These are phyloP conservation scores for Chascanopsetta lugubris DNA, from an alignment of 2,113 vertebrate genomes.

Conservation along the genomic window DNA sequence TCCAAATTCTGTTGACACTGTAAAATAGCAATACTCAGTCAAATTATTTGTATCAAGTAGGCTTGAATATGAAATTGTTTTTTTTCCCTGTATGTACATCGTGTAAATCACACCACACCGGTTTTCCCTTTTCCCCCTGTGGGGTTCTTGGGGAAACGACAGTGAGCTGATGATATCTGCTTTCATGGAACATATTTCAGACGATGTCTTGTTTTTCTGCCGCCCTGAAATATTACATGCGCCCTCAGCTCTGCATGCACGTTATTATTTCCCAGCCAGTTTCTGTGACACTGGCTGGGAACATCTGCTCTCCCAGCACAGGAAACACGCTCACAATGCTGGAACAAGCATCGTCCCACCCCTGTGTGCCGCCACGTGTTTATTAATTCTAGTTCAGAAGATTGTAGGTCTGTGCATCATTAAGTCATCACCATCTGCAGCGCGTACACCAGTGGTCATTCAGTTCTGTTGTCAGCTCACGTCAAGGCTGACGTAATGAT, in stretches of 20 bases:
- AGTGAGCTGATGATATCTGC: constrained; percentile 4
- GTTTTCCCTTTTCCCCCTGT: too few relatives aligned
- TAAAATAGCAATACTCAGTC: too few relatives aligned
- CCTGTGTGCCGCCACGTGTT: constrained; percentile 38
- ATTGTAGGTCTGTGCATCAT: constrained; percentile 33
- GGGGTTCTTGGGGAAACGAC: not conserved
- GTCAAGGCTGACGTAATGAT: constrained; percentile 13
- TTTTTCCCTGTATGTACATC: too few relatives aligned
- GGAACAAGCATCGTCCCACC: constrained; percentile 23
- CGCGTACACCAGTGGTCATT: not conserved
- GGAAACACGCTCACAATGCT: constrained; percentile 55
- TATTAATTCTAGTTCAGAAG: constrained; percentile 34
- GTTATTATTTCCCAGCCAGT: constrained; percentile 55
- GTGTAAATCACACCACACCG: too few relatives aligned
- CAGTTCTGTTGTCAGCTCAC: constrained; percentile 13
- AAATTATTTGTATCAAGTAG: too few relatives aligned
- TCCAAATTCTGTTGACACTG: too few relatives aligned
- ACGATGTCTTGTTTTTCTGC: constrained; percentile 22
- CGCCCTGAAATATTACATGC: constrained; percentile 26
- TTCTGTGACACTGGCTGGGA: constrained; percentile 26
- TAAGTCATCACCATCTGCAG: constrained; percentile 29
- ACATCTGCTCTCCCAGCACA: constrained; percentile 43
- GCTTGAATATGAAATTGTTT: too few relatives aligned
- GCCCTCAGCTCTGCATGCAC: constrained; percentile 14
- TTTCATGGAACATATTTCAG: not conserved